Conservation (phyloP, 1,140 invertebrate genomes). For the Drosophila pseudoananassae region DNA sequence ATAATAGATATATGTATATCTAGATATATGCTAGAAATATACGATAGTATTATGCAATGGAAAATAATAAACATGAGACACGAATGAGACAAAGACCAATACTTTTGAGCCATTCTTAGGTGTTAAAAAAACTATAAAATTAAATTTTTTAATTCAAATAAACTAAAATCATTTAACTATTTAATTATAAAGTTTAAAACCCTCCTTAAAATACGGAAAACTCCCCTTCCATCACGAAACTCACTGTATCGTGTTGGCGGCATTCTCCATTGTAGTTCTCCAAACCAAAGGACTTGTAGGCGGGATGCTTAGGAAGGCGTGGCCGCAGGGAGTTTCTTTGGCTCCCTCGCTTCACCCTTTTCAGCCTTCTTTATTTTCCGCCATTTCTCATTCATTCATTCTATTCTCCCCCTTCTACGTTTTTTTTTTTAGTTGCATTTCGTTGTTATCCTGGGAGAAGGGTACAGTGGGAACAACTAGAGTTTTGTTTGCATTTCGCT, state of each 20-base stretch:
- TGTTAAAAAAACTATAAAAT: neutral
- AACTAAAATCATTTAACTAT: neutral
- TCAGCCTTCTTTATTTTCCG: neutral
- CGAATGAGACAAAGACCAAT: too few relatives aligned
- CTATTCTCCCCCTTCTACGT: neutral
- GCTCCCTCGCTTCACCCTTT: too few relatives aligned
- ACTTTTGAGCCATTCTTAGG: too few relatives aligned
- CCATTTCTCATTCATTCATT: neutral
- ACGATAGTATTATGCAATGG: too few relatives aligned
- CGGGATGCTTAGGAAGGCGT: neutral
- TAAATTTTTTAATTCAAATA: neutral
- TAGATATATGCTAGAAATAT: too few relatives aligned
- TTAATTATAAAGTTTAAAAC: neutral
- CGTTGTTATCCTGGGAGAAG: constrained; percentile 10
- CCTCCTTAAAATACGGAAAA: neutral
- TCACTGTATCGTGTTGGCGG: constrained; percentile 15
- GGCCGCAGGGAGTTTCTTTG: constrained; percentile 4
- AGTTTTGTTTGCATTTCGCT: constrained; percentile 75
- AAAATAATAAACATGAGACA: too few relatives aligned
- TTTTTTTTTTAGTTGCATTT: constrained; percentile 6
- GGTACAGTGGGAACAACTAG: constrained; percentile 59
- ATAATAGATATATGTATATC: too few relatives aligned
- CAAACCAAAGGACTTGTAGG: constrained; percentile 10
- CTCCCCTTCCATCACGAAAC: constrained; percentile 2
- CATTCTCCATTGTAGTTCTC: constrained; percentile 3